Conservation (phyloP, 2,113 vertebrate species). For the Heterocephalus glaber region DNA sequence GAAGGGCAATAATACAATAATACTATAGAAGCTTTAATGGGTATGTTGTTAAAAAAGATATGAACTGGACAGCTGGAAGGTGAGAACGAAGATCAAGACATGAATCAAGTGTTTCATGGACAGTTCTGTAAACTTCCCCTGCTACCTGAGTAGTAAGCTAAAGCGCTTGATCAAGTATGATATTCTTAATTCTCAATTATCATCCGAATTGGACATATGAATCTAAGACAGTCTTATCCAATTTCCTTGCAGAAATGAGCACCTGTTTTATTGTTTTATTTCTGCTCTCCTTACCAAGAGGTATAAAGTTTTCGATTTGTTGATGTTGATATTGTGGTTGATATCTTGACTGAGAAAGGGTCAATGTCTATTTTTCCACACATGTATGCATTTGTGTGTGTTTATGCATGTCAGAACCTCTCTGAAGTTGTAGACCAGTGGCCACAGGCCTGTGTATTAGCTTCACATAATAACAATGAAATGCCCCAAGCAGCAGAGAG, state of each 20-base stretch:
- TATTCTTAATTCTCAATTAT: background rate
- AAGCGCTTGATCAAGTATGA: background rate
- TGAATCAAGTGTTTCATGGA: background rate
- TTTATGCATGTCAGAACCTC: background rate
- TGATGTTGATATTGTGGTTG: background rate
- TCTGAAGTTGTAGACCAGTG: background rate
- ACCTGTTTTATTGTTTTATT: background rate
- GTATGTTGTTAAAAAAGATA: background rate
- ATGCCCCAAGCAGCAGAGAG: background rate
- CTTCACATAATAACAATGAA: background rate
- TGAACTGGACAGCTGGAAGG: background rate
- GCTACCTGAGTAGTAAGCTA: background rate
- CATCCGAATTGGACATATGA: background rate
- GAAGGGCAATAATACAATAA: background rate
- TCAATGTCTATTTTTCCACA: background rate
- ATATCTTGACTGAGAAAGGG: background rate
- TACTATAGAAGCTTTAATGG: background rate
- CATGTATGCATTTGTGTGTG: background rate
- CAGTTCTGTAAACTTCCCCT: background rate
- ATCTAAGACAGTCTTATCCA: background rate
- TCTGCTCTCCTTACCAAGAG: background rate
- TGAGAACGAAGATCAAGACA: rapidly evolving
- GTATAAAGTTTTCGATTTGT: background rate
- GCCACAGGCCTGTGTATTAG: background rate
- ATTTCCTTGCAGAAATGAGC: background rate